Evolutionary conservation across 37 sponge, comb jelly and placozoan genomes (phyloP).

Genomic region (Crambe crambe): DNA sequence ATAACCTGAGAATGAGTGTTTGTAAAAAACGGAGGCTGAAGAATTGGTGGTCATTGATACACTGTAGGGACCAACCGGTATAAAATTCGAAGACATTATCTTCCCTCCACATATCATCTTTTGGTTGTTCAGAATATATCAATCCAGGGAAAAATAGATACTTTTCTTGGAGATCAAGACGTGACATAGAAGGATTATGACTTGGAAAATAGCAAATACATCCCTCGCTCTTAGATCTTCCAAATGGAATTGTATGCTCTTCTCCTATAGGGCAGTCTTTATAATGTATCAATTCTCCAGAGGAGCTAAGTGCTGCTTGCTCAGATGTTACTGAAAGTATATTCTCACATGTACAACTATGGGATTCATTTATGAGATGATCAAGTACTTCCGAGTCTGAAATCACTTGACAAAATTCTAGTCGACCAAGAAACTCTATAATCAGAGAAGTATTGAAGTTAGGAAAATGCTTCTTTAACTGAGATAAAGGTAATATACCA

Average conservation of each 20-base stretch:
- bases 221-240: not conserved
- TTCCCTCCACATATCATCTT: slow-evolving; percentile 8
- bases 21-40: slow-evolving; percentile 38
- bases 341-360: not conserved
- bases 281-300: too few relatives aligned
- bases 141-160: slow-evolving; percentile 53
- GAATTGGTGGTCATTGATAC: slow-evolving; percentile 4
- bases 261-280: not conserved
- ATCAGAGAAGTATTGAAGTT: slow-evolving; percentile 35
- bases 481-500: slow-evolving; percentile 31
- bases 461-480: slow-evolving; percentile 2
- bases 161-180: not conserved
- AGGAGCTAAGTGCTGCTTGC: not conserved
- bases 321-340: too few relatives aligned
- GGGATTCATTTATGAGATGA: not conserved
- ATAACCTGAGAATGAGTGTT: slow-evolving; percentile 26
- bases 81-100: slow-evolving; percentile 20
- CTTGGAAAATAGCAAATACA: not conserved
- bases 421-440: slow-evolving; percentile 20
- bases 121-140: slow-evolving; percentile 13
- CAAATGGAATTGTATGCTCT: not conserved
- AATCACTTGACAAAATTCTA: slow-evolving; percentile 46
- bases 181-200: not conserved
- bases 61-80: slow-evolving; percentile 49
- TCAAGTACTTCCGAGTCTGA: slow-evolving; percentile 28